Base-by-base conservation (phyloP, 1,140 invertebrate species). In the Zaprionus lachaisei region DNA sequence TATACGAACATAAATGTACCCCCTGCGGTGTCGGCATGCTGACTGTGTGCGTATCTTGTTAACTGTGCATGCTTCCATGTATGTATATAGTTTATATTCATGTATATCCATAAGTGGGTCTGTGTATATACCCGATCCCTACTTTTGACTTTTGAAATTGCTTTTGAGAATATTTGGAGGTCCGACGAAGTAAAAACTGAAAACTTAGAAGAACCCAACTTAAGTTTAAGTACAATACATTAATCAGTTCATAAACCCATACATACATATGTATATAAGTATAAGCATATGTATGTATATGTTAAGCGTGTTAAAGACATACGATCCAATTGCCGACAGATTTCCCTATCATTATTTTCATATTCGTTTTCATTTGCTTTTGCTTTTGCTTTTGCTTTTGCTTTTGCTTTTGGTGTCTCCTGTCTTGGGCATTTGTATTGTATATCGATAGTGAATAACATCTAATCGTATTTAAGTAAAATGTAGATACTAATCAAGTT, bases 401-500 rank as follows among this genome's bases (percentile, higher is more conserved):
- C 24, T 5, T 26, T 26, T 17, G 41, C 41, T 47, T 20, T 47
- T 47, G 41, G 41, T 31, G 22, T 24, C 12, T 51, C 5, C 47
- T 24, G 20, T 51, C 47, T 24, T 24, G 47, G 47, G 47, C 20
- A 51, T 7, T 7, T 51, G 0, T 47, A 1, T 7, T 51, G 2
- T 47, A 47, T 54, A 17, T 47, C 41, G 5, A 24, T 56, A 56
- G n/a, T 56, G 5, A 14, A 56, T 56, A 56, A 56, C 47, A 51
- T 24, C 47, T 24, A 51, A 22, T 51, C 41, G 49, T 56, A 56
- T 15, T 54, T 56, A 56, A 28, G 54, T 57, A 26, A 47, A 67
- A 67, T 67, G 63, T 55, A 41, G 61, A n/a, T 41, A 65, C 58
- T 70, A 70, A 56, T 28, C 49, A 31, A 57, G 28, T 72, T 72